Evolutionary conservation across 1,140 invertebrate species (phyloP).

Genomic region (Diachasma alloeum): DNA sequence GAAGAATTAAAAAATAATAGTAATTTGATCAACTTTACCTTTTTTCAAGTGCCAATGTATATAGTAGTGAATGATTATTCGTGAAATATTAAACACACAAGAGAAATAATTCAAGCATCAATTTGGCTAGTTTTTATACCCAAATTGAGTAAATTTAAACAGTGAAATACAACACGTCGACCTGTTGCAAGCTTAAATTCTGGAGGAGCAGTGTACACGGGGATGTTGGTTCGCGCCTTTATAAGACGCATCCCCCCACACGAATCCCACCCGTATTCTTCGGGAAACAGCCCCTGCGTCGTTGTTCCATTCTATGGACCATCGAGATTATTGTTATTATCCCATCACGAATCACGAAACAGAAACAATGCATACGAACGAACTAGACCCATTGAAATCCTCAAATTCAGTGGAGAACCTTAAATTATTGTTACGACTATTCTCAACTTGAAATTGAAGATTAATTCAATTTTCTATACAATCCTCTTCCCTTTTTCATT

Average conservation of each 20-base stretch:
- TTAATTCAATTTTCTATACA: not conserved
- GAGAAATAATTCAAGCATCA: not conserved
- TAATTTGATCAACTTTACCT: no score
- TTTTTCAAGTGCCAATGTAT: no score
- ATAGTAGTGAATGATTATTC: not conserved
- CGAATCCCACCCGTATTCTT: slow-evolving; percentile 10
- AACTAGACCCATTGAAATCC: not conserved
- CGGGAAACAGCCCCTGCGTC: not conserved
- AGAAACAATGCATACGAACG: not conserved
- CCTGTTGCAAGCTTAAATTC: slow-evolving; percentile 34
- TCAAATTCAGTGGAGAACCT: not conserved
- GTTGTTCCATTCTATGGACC: slow-evolving; percentile 12
- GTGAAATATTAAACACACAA: not conserved
- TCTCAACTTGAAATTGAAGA: not conserved
- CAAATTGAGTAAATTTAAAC: not conserved
- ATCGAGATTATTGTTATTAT: slow-evolving; percentile 35
- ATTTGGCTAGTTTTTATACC: not conserved
- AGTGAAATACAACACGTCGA: not conserved
- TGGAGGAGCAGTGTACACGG: slow-evolving; percentile 27
- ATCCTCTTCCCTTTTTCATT: no score
- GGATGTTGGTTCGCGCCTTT: slow-evolving; percentile 28
- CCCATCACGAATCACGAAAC: slow-evolving; percentile 5
- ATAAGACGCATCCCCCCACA: slow-evolving; percentile 38
- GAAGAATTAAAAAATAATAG: no score
- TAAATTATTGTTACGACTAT: not conserved